A percentile compares a stretch with the other conserved stretches of the same genome.
Evolutionary conservation across 2,113 vertebrate genomes (phyloP).

Genomic region (Heliornis fulica): DNA sequence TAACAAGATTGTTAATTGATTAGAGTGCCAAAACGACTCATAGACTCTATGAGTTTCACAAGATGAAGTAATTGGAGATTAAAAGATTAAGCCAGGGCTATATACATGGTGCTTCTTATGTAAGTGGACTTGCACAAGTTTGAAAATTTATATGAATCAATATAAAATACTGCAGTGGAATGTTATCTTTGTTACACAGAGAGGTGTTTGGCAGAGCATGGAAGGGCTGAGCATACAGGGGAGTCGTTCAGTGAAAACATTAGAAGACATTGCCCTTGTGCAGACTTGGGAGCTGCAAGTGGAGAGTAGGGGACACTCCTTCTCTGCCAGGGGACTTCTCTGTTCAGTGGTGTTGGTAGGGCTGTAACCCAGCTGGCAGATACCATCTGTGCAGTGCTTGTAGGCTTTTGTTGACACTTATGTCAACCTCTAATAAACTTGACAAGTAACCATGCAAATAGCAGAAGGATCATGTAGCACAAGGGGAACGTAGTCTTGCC

Average conservation of each 20-base stretch:
- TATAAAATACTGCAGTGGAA: accelerated
- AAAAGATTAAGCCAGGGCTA: neutral
- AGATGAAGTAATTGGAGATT: neutral
- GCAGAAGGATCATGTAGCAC: neutral
- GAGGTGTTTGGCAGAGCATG: neutral
- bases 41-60: neutral
- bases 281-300: neutral
- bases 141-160: neutral
- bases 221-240: neutral
- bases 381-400: too few relatives aligned
- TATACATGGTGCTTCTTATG: accelerated
- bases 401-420: neutral
- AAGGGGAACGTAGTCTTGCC: neutral
- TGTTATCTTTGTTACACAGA: accelerated
- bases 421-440: neutral
- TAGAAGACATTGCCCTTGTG: neutral
- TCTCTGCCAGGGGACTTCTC: neutral
- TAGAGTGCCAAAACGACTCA: neutral
- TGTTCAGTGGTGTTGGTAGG: accelerated
- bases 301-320: neutral
- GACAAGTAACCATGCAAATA: neutral
- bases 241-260: neutral
- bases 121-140: neutral
- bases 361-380: neutral
- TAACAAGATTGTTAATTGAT: neutral